A percentile compares a stretch with the other conserved stretches of the same genome.
phyloP scores from a whole-genome alignment of 2,113 vertebrate species.

The Sceloporus undulatus region DNA sequence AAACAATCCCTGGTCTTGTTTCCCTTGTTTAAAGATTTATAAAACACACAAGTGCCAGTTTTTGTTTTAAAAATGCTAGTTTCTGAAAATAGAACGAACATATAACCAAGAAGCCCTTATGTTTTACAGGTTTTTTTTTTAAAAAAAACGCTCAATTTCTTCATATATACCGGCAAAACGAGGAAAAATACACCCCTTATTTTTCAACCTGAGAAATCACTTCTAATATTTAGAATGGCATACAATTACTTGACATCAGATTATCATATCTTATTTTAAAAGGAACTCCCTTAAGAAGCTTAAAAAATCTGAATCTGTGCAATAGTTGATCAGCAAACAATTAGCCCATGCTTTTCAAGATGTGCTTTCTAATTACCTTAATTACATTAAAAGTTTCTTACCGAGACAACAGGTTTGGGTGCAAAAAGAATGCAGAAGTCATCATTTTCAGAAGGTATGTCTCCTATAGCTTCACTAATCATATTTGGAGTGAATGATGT shows the following conservation, averaged over 20 bases:
- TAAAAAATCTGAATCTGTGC: background rate
- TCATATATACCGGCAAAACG: no score
- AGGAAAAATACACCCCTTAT: no score
- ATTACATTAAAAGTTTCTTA: constrained; percentile 67
- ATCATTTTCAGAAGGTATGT: constrained; percentile 84
- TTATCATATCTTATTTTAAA: background rate
- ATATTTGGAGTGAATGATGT: constrained; percentile 85
- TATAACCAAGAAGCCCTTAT: no score
- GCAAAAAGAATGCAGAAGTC: constrained; percentile 98
- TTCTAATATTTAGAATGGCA: background rate
- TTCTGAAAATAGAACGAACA: background rate
- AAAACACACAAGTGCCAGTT: no score
- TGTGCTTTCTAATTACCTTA: background rate
- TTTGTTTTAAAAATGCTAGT: background rate
- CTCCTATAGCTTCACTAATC: constrained; percentile 82
- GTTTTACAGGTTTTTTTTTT: no score
- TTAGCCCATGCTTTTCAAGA: background rate
- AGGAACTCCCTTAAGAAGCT: background rate
- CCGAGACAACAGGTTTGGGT: constrained; percentile 85
- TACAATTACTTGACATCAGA: background rate
- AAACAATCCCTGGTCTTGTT: background rate
- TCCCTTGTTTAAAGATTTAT: background rate
- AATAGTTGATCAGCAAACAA: background rate
- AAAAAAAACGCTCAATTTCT: no score
- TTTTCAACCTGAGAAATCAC: no score